Conservation (phyloP, 2,113 vertebrate genomes). For the Pachypanchax playfairii region DNA sequence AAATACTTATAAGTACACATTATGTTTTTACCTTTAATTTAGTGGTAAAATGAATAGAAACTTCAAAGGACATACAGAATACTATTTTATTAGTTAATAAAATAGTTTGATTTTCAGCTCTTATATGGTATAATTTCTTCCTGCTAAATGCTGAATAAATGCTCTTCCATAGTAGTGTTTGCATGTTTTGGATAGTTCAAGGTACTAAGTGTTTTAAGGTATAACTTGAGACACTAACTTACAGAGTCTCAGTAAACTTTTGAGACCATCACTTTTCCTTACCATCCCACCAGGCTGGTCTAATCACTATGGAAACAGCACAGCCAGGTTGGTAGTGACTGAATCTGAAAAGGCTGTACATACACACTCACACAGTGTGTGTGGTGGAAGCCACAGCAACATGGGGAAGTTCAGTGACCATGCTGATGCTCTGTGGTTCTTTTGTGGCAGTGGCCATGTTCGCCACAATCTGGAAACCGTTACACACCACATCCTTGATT, state of each 20-base stretch:
- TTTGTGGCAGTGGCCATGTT: slow-evolving; percentile 55
- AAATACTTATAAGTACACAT: no score
- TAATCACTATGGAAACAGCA: slow-evolving; percentile 55
- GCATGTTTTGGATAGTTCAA: no score
- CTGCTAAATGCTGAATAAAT: no score
- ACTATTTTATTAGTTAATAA: no score
- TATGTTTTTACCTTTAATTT: no score
- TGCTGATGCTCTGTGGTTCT: slow-evolving; percentile 61
- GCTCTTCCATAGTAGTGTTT: no score
- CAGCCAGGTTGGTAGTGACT: slow-evolving; percentile 48
- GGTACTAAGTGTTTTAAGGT: no score
- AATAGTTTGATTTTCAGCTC: no score
- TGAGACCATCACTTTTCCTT: background rate
- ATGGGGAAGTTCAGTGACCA: slow-evolving; percentile 62
- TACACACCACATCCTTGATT: slow-evolving; percentile 55
- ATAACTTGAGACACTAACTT: background rate
- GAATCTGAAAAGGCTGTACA: slow-evolving; percentile 47
- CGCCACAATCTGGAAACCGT: slow-evolving; percentile 74
- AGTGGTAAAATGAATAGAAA: no score
- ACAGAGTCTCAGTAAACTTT: background rate
- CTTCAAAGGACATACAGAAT: no score
- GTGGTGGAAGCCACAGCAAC: slow-evolving; percentile 64
- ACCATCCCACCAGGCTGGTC: slow-evolving; percentile 37
- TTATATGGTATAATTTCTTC: no score
- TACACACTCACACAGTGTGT: no score